Conservation (phyloP, 2,888 invertebrate genomes). For the Pristionchus maxplancki region DNA sequence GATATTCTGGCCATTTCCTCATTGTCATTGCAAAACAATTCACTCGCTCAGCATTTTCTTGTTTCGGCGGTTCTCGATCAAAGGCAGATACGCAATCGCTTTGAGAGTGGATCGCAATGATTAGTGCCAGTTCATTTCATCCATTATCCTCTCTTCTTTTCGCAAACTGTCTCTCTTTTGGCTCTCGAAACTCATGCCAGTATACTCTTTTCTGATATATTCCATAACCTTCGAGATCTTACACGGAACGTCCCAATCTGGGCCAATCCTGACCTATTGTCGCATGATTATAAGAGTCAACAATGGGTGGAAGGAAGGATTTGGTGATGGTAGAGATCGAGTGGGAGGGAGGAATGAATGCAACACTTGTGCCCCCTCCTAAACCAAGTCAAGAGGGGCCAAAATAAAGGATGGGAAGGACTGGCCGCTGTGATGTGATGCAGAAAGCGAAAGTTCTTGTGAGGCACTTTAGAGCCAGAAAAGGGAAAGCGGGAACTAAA, state of each 20-base stretch:
- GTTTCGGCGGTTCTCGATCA: too few species aligned
- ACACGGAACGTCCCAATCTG: not conserved
- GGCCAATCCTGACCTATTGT: conserved; percentile 37
- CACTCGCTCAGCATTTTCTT: too few species aligned
- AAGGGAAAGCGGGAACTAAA: not conserved
- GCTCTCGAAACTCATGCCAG: too few species aligned
- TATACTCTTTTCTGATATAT: too few species aligned
- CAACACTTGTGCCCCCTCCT: not conserved
- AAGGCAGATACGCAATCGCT: too few species aligned
- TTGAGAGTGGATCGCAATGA: too few species aligned
- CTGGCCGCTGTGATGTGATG: not conserved
- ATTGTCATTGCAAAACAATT: too few species aligned
- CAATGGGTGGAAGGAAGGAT: not conserved
- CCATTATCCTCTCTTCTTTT: too few species aligned
- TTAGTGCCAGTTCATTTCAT: too few species aligned
- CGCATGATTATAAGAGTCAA: not conserved
- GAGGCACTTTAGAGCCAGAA: not conserved
- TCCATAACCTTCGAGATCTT: too few species aligned
- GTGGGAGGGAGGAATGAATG: conserved; percentile 5
- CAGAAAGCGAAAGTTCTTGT: not conserved
- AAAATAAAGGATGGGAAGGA: not conserved
- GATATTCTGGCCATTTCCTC: too few species aligned
- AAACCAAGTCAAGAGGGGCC: conserved; percentile 4
- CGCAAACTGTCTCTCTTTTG: too few species aligned
- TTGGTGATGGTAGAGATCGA: conserved; percentile 3